Conservation (phyloP, 2,888 invertebrate genomes). For the Pandemis cinnamomeana region DNA sequence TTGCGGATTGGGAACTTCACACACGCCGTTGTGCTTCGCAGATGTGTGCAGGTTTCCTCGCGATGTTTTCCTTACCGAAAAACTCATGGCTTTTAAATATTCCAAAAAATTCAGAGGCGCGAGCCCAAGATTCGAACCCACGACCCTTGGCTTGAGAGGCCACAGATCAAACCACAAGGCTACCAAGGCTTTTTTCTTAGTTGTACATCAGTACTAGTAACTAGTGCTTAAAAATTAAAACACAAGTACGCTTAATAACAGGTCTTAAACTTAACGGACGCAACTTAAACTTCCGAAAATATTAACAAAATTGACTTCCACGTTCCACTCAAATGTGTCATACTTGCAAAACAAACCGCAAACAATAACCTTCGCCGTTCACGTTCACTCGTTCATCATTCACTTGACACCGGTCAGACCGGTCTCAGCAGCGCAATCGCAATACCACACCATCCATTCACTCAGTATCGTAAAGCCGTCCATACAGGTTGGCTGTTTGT, state of each 20-base stretch:
- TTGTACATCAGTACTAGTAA: no score
- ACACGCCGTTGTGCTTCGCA: no score
- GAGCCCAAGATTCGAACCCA: no score
- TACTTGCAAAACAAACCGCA: slow-evolving; percentile 20
- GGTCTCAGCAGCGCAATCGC: background rate
- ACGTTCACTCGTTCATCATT: slow-evolving; percentile 31
- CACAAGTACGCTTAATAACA: background rate
- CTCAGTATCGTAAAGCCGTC: slow-evolving; percentile 27
- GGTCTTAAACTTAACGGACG: background rate
- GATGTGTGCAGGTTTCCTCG: no score
- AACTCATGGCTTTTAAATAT: no score
- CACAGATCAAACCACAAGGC: no score
- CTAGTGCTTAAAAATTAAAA: background rate
- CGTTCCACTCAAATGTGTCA: slow-evolving; percentile 29
- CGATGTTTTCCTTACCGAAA: no score
- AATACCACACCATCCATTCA: slow-evolving; percentile 18
- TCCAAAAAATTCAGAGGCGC: no score
- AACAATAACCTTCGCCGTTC: slow-evolving; percentile 17
- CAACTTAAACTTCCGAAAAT: background rate
- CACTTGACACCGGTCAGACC: slow-evolving; percentile 32
- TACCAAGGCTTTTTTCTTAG: no score
- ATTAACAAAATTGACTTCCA: background rate
- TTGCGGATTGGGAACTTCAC: no score
- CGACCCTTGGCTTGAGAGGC: no score
- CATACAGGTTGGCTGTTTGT: background rate